These are phyloP conservation scores for Venturia canescens DNA, from an alignment of 1,140 invertebrate genomes.

Conservation along the genomic window DNA sequence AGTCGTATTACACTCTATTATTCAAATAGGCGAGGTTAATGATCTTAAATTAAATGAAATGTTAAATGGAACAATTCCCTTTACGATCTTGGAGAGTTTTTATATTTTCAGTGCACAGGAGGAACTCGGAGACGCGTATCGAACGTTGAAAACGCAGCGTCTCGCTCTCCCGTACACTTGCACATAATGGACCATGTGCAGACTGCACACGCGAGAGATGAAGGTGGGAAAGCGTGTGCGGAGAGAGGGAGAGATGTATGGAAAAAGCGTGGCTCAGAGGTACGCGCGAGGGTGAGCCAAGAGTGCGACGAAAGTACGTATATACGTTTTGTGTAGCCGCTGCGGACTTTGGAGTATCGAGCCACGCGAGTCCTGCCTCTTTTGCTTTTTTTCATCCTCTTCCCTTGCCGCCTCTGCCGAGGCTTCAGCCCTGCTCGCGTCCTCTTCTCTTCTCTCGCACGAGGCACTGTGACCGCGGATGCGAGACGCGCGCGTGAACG, in stretches of 20 bases:
- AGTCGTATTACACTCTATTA: no score
- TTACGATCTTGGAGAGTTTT: no score
- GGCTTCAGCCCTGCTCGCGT: slow-evolving; percentile 40
- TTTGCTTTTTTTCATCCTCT: slow-evolving; percentile 45
- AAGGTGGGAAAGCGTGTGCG: background rate
- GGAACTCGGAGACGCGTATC: background rate
- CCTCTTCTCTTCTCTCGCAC: background rate
- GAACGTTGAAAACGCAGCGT: slow-evolving; percentile 15
- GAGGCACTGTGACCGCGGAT: background rate
- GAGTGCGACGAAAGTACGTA: background rate
- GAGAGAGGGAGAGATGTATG: background rate
- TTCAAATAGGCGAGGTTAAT: no score
- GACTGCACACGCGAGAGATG: slow-evolving; percentile 3
- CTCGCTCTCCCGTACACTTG: background rate
- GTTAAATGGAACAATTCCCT: no score
- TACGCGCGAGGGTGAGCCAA: background rate
- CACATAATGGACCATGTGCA: slow-evolving; percentile 23
- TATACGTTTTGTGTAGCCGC: background rate
- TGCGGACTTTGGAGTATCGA: slow-evolving; percentile 54
- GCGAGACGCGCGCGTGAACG: slow-evolving; percentile 8
- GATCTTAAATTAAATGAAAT: no score
- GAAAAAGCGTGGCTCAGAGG: slow-evolving; percentile 17
- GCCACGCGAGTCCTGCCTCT: slow-evolving; percentile 51
- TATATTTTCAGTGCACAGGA: background rate
- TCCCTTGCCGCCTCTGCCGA: slow-evolving; percentile 33